These are phyloP conservation scores for Schizopygopsis pylzovi DNA, from an alignment of 2,797 vertebrate species.

Conservation along the genomic window DNA sequence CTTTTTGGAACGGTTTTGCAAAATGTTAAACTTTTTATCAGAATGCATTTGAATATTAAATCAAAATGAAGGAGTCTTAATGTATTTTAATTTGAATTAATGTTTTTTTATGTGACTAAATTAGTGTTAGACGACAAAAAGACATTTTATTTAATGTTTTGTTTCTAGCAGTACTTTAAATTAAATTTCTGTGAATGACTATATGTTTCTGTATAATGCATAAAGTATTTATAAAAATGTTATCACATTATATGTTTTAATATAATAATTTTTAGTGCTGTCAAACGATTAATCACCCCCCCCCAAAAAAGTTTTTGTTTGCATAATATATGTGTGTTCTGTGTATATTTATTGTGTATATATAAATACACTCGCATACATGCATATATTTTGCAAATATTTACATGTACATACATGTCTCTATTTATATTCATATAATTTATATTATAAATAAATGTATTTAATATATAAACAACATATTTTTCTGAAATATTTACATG, in stretches of 20 bases:
- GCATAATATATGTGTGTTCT: too few relatives aligned
- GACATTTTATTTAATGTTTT: neutral
- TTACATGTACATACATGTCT: too few relatives aligned
- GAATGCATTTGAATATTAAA: neutral
- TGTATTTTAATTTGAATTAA: neutral
- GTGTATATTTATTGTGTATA: too few relatives aligned
- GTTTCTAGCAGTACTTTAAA: neutral
- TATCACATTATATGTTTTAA: neutral
- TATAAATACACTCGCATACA: too few relatives aligned
- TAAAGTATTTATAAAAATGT: neutral
- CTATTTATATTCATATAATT: too few relatives aligned
- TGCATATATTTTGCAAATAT: too few relatives aligned
- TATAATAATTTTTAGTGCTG: neutral
- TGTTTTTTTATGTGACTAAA: neutral
- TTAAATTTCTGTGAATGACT: neutral
- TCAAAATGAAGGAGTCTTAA: neutral
- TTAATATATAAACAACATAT: too few relatives aligned
- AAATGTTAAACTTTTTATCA: neutral
- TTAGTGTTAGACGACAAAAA: neutral
- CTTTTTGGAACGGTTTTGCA: neutral
- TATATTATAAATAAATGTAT: too few relatives aligned
- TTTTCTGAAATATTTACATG: too few relatives aligned
- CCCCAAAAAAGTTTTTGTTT: too few relatives aligned
- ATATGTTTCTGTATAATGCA: neutral
- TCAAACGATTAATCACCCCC: too few relatives aligned